A percentile compares a stretch with the other conserved stretches of the same genome.
Conservation (phyloP, 2,888 invertebrate genomes). For the Agrochola macilenta region DNA sequence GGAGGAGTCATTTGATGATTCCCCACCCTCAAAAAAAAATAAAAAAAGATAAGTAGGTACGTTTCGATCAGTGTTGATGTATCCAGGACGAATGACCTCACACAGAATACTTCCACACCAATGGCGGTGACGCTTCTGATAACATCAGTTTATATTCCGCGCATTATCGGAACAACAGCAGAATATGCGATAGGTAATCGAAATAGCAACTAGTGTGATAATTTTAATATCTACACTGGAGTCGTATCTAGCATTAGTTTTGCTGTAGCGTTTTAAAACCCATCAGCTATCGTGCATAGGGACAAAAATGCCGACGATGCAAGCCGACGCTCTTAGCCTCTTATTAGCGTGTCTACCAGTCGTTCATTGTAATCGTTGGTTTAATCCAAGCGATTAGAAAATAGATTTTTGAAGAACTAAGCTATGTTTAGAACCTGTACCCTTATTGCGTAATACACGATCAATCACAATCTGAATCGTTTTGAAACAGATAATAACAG, state of each 20-base stretch:
- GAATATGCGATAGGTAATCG: slow-evolving; percentile 28
- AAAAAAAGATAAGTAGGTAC: too few species aligned
- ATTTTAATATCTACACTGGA: background rate
- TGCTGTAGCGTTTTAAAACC: slow-evolving; percentile 8
- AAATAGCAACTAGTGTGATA: slow-evolving; percentile 26
- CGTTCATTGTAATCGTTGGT: background rate
- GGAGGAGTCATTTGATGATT: too few species aligned
- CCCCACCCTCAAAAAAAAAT: too few species aligned
- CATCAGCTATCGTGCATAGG: background rate
- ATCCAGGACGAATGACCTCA: slow-evolving; percentile 33
- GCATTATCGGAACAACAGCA: slow-evolving; percentile 31
- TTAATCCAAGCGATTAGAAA: slow-evolving; percentile 12
- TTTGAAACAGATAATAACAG: too few species aligned
- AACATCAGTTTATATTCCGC: slow-evolving; percentile 23
- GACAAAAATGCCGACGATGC: too few species aligned
- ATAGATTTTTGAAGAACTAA: background rate
- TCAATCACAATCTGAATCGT: too few species aligned
- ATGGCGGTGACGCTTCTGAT: slow-evolving; percentile 15
- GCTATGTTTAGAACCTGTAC: background rate
- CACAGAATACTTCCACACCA: slow-evolving; percentile 5
- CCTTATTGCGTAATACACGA: too few species aligned
- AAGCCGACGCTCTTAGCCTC: too few species aligned
- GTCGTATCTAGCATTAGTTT: slow-evolving; percentile 16
- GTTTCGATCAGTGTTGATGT: slow-evolving; percentile 1
- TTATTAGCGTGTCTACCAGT: background rate